A percentile compares a stretch with the other conserved stretches of the same genome.
Conservation (phyloP, 2,113 vertebrate species). For the Phycodurus eques region DNA sequence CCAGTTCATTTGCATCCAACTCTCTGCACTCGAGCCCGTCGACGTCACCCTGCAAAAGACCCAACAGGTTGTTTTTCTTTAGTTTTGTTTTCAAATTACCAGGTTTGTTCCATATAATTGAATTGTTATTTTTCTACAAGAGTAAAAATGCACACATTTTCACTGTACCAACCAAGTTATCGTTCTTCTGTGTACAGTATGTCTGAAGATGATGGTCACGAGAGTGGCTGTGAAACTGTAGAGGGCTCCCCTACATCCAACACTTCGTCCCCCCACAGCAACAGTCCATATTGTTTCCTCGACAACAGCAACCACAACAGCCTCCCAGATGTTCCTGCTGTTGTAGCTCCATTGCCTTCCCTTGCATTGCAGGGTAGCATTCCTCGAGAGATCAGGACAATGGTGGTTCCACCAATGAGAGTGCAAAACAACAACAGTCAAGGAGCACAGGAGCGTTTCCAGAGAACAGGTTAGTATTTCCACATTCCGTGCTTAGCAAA, state of each 20-base stretch:
- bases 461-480: constrained; percentile 76
- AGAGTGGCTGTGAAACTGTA: constrained; percentile 91
- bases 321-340: constrained; percentile 47
- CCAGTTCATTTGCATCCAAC: constrained; percentile 82
- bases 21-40: constrained; percentile 90
- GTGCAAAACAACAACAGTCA: constrained; percentile 78
- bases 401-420: constrained; percentile 88
- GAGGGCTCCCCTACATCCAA: constrained; percentile 88
- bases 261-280: constrained; percentile 79
- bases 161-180: neutral
- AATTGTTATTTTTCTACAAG: neutral
- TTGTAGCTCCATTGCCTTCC: constrained; percentile 42
- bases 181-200: constrained; percentile 71
- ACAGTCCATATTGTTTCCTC: constrained; percentile 83
- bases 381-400: constrained; percentile 80
- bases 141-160: neutral
- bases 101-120: neutral
- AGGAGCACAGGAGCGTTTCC: constrained; percentile 67
- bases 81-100: neutral
- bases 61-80: constrained; percentile 79
- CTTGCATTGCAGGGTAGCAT: constrained; percentile 69
- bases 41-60: constrained; percentile 83
- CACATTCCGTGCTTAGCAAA: neutral
- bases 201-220: constrained; percentile 91
- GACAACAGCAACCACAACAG: constrained; percentile 75